phyloP scores from a whole-genome alignment of 2,797 vertebrate genomes.

The Stomatorhinus walkeri region DNA sequence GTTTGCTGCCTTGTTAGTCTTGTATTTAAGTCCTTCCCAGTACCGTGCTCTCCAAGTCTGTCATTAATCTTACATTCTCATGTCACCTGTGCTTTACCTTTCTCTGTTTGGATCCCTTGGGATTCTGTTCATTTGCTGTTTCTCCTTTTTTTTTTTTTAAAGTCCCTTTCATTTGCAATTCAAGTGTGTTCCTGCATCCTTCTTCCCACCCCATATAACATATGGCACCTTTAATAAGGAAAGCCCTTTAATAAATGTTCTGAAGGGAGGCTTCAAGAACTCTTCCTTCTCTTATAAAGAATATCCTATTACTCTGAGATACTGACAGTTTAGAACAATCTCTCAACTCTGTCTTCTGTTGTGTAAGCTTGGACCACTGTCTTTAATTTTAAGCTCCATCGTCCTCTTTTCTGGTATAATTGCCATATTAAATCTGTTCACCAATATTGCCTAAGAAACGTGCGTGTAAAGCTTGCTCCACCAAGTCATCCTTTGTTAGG shows the following conservation, averaged over 20 bases:
- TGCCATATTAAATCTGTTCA: conserved; percentile 22
- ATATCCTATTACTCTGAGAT: neutral
- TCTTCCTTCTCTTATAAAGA: neutral
- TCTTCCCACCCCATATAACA: neutral
- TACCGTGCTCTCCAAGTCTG: neutral
- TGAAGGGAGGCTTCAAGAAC: neutral
- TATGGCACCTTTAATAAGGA: neutral
- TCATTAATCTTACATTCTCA: neutral
- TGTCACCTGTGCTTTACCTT: neutral
- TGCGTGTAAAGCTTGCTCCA: neutral
- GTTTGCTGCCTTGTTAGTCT: neutral
- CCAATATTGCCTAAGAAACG: neutral
- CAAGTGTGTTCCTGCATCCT: neutral
- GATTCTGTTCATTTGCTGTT: neutral
- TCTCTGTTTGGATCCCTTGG: neutral
- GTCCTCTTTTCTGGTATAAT: conserved; percentile 16
- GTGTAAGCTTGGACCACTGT: neutral
- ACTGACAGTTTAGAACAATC: neutral
- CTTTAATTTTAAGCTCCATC: neutral
- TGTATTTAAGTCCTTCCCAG: neutral
- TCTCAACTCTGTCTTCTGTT: neutral
- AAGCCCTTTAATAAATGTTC: neutral
- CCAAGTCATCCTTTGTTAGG: neutral
- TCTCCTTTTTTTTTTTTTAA: neutral
- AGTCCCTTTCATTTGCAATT: neutral